Percentiles rank a stretch among this genome's conserved stretches.
phyloP scores from a whole-genome alignment of 2,888 invertebrate genomes.

The Plagiodera versicolora region DNA sequence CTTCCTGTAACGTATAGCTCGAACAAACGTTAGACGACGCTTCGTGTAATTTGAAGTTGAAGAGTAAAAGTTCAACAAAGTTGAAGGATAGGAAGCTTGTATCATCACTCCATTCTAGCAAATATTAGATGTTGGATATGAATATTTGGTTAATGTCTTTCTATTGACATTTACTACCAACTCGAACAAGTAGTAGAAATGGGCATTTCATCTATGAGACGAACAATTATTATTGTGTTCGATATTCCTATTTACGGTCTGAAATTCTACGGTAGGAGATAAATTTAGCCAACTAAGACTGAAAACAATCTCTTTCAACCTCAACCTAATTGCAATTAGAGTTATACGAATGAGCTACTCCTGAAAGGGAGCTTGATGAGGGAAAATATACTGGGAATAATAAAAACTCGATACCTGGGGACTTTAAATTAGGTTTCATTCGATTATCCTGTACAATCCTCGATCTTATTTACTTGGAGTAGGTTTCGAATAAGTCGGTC shows the following conservation, averaged over 20 bases:
- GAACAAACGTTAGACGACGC: conserved; percentile 43
- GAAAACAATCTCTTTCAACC: conserved; percentile 30
- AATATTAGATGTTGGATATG: conserved; percentile 28
- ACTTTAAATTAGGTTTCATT: conserved; percentile 26
- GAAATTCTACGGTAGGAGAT: neutral
- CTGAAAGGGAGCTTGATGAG: conserved; percentile 33
- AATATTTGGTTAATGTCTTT: conserved; percentile 25
- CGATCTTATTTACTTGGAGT: conserved; percentile 18
- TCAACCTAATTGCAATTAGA: conserved; percentile 37
- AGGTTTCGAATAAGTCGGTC: neutral
- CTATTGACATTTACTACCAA: conserved; percentile 18
- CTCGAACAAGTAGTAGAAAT: too few relatives aligned
- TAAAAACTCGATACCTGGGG: conserved; percentile 29
- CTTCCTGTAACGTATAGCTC: conserved; percentile 37
- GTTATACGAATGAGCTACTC: conserved; percentile 32
- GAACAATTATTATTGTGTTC: too few relatives aligned
- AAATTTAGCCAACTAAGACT: conserved; percentile 10
- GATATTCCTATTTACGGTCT: too few relatives aligned
- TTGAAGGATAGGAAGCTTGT: conserved; percentile 25
- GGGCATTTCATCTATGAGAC: too few relatives aligned
- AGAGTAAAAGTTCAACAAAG: conserved; percentile 40
- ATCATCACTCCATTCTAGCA: conserved; percentile 22
- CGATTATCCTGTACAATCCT: conserved; percentile 17
- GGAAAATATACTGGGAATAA: conserved; percentile 33
- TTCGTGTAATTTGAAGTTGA: conserved; percentile 40